These are phyloP conservation scores for Mormyrops attenuatus DNA, from an alignment of 2,797 vertebrate species.

Conservation along the genomic window DNA sequence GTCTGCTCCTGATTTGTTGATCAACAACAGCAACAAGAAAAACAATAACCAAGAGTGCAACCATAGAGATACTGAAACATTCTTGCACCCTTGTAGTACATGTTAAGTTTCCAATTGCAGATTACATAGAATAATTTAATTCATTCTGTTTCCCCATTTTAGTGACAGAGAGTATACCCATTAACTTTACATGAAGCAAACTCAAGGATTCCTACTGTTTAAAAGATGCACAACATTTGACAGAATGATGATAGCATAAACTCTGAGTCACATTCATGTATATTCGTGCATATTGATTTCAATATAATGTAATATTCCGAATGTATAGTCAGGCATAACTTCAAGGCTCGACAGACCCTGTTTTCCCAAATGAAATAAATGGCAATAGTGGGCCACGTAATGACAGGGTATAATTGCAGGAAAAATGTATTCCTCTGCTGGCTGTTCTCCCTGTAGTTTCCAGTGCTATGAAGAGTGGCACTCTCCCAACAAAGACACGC, in stretches of 20 bases:
- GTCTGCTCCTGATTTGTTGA: background rate
- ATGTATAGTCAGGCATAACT: background rate
- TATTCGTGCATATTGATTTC: slow-evolving; percentile 4
- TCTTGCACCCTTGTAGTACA: background rate
- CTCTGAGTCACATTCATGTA: slow-evolving; percentile 5
- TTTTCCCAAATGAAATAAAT: background rate
- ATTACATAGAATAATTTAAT: background rate
- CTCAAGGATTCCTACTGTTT: background rate
- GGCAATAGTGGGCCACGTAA: background rate
- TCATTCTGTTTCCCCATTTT: background rate
- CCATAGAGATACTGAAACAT: background rate
- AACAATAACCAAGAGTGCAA: background rate
- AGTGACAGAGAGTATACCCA: background rate
- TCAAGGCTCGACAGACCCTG: background rate
- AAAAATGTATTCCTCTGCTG: background rate
- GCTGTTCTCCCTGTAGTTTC: background rate
- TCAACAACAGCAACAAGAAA: background rate
- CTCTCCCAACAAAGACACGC: background rate
- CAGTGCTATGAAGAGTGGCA: background rate
- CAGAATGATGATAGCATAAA: slow-evolving; percentile 5
- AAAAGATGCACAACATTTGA: slow-evolving; percentile 7
- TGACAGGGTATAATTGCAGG: slow-evolving; percentile 8
- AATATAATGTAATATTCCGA: background rate
- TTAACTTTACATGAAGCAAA: background rate
- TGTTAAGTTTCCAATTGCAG: background rate